Percentiles rank a stretch among this genome's conserved stretches.
Conservation (phyloP, 2,888 invertebrate species). For the Drosophila austrosaltans region DNA sequence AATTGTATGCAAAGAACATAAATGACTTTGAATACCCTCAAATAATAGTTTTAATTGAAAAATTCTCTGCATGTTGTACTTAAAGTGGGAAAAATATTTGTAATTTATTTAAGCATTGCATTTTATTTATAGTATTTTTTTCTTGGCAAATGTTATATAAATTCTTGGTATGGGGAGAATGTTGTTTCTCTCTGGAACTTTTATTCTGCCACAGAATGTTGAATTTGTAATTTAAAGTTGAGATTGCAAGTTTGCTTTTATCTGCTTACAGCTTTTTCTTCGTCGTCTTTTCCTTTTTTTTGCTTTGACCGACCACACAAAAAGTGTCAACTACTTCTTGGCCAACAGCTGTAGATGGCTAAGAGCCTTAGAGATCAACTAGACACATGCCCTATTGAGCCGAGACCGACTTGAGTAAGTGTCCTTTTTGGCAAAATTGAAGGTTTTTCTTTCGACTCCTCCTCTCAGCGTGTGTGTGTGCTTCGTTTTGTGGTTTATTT, state of each 20-base stretch:
- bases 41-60: conserved; percentile 29
- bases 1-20: neutral
- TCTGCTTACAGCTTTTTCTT: conserved; percentile 43
- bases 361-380: conserved; percentile 25
- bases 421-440: conserved; percentile 35
- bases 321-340: conserved; percentile 62
- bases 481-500: conserved; percentile 48
- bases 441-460: conserved; percentile 34
- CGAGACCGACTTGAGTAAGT: conserved; percentile 23
- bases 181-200: conserved; percentile 29
- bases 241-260: conserved; percentile 59
- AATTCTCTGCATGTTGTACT: conserved; percentile 15
- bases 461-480: conserved; percentile 40
- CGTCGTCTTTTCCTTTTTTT: neutral
- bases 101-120: conserved; percentile 24
- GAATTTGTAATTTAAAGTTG: conserved; percentile 66
- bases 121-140: conserved; percentile 32
- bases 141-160: neutral
- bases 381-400: conserved; percentile 31
- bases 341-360: conserved; percentile 43
- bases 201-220: conserved; percentile 37
- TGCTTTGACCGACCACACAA: conserved; percentile 31
- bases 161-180: conserved; percentile 32
- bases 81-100: conserved; percentile 30
- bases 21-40: neutral